These are phyloP conservation scores for Cephalopholis sonnerati DNA, from an alignment of 2,113 vertebrate species.

Conservation along the genomic window DNA sequence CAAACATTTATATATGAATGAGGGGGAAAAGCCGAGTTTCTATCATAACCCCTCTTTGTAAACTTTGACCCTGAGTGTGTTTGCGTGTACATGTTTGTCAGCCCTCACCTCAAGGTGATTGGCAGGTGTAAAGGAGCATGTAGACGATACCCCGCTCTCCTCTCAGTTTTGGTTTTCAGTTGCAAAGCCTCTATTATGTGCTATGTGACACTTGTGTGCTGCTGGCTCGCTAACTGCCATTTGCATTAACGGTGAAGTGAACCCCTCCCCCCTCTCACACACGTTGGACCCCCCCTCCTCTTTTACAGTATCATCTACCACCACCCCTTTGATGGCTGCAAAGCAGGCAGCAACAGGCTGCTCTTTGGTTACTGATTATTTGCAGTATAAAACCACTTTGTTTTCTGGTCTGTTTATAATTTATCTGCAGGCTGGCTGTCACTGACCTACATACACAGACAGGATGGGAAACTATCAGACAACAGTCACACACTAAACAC, in stretches of 20 bases:
- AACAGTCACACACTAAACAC: constrained; percentile 14
- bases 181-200: constrained; percentile 71
- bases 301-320: constrained; percentile 41
- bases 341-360: constrained; percentile 44
- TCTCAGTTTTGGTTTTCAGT: constrained; percentile 75
- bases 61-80: constrained; percentile 4
- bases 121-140: constrained; percentile 58
- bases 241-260: constrained; percentile 60
- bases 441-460: constrained; percentile 61
- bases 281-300: neutral
- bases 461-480: constrained; percentile 34
- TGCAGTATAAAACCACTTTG: constrained; percentile 56
- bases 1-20: neutral
- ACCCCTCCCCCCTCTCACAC: constrained; percentile 25
- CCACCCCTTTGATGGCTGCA: constrained; percentile 30
- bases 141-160: constrained; percentile 54
- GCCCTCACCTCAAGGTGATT: constrained; percentile 43
- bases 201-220: constrained; percentile 73
- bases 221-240: constrained; percentile 54
- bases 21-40: neutral
- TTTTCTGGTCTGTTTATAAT: constrained; percentile 51
- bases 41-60: neutral
- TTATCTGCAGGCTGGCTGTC: constrained; percentile 47
- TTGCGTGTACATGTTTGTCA: neutral
- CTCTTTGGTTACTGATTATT: constrained; percentile 71